A percentile compares a stretch with the other conserved stretches of the same genome.
Conservation (phyloP, 2,797 vertebrate species). For the Typhlichthys eigenmanni region DNA sequence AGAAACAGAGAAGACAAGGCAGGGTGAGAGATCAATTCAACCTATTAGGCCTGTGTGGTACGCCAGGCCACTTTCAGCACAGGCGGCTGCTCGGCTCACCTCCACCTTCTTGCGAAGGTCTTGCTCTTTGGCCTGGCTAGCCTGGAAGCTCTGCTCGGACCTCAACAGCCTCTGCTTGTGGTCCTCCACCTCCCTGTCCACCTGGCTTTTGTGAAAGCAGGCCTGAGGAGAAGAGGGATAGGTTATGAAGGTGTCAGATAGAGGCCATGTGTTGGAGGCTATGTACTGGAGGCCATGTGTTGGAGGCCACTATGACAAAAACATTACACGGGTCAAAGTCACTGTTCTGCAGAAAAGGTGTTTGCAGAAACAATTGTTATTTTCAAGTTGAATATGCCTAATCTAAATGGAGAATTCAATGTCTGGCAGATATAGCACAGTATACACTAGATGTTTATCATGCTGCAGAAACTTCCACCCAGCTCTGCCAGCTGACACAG, state of each 20-base stretch:
- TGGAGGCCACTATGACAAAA: neutral
- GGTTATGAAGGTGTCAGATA: neutral
- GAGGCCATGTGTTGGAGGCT: neutral
- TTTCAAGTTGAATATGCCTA: neutral
- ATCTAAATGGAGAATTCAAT: neutral
- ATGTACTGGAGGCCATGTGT: neutral
- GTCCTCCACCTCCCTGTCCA: slow-evolving; percentile 78
- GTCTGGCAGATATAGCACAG: too few species aligned
- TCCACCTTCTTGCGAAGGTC: slow-evolving; percentile 81
- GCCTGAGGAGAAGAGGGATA: neutral
- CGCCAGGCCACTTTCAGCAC: neutral
- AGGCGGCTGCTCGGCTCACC: slow-evolving; percentile 60
- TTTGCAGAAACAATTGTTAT: neutral
- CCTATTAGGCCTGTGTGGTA: neutral
- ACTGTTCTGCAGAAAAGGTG: neutral
- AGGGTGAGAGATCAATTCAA: neutral
- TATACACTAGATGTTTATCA: too few species aligned
- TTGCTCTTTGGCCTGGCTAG: slow-evolving; percentile 74
- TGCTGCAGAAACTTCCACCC: too few species aligned
- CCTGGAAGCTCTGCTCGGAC: slow-evolving; percentile 79
- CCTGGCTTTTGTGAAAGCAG: slow-evolving; percentile 65
- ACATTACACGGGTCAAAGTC: neutral
- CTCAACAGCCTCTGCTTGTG: slow-evolving; percentile 80
- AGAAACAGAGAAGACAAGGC: neutral
- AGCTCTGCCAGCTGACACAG: too few species aligned